Evolutionary conservation across 35 echinoderm and acorn worm species (phyloP), one percentile per base, ranked within the genome.

Genomic region (Ophiothrix spiculata): DNA sequence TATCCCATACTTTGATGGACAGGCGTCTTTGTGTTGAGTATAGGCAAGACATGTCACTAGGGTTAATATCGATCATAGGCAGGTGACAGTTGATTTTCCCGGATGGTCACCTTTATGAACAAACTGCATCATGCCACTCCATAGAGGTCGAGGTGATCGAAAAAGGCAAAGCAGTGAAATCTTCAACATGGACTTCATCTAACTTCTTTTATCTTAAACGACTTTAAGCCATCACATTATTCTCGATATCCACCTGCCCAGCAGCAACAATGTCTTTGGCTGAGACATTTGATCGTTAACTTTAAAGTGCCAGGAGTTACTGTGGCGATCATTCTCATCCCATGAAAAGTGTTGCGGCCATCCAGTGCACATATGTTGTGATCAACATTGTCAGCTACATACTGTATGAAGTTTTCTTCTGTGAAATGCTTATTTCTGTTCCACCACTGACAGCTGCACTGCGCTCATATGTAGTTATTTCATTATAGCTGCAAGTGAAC

Each of bases 51-150:
- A 15, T 42, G 40, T 91, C 89, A 56, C 89, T 37, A 36, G 82
- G 42, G 79, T 91, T 54, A 35, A 91, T 56, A 38, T 85, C 82
- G 21, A 78, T 91, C 74, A 86, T 91, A 0, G 81, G 89, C 39
- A 91, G 39, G 54, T 49, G 6, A 49, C 42, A 49, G 42, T 10
- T 10, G 42, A 49, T 49, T 49, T 19, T 49, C 42, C 42, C 6
- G 42, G 19, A 19, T 19, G 42, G 42, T 49, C 19, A 10, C 42
- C 42, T 49, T 49, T 49, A 49, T 49, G 6, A 10, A 49, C 42
- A 6, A 49, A 10, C 42, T 49, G 42, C 42, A 49, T 49, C 42
- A 49, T 49, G 6, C 42, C 42, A 49, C 6, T 10, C 37, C 3
- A 83, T 35, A 1, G 54, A 81, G 2, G 87, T 81, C 42, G 42